A percentile compares a stretch with the other conserved stretches of the same genome.
Evolutionary conservation across 2,797 vertebrate species (phyloP).

Genomic region (Typhlichthys eigenmanni): DNA sequence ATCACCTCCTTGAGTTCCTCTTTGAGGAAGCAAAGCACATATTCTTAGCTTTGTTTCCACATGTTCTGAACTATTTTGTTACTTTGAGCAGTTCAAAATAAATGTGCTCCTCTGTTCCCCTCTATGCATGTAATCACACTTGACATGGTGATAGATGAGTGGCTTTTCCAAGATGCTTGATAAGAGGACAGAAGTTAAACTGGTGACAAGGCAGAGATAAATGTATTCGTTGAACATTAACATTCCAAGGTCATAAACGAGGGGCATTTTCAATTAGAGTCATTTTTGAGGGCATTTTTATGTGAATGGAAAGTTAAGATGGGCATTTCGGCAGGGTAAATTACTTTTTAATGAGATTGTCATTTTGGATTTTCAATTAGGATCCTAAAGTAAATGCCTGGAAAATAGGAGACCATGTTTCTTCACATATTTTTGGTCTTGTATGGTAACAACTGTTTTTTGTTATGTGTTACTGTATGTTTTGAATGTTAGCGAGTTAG

Average conservation of each 20-base stretch:
- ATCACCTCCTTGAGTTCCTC: too few relatives aligned
- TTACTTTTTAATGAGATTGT: slow-evolving; percentile 73
- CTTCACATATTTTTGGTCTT: too few relatives aligned
- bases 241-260: slow-evolving; percentile 77
- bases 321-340: slow-evolving; percentile 66
- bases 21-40: too few relatives aligned
- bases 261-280: slow-evolving; percentile 78
- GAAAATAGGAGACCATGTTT: too few relatives aligned
- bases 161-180: slow-evolving; percentile 65
- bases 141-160: slow-evolving; percentile 69
- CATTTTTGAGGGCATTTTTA: slow-evolving; percentile 61
- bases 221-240: slow-evolving; percentile 77
- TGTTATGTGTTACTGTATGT: too few relatives aligned
- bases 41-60: background rate
- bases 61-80: slow-evolving; percentile 11
- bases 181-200: slow-evolving; percentile 72
- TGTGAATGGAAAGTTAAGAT: slow-evolving; percentile 27
- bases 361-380: slow-evolving; percentile 70
- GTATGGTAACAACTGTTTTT: too few relatives aligned
- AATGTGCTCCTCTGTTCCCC: slow-evolving; percentile 55
- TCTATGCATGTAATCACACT: slow-evolving; percentile 59
- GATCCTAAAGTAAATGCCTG: slow-evolving; percentile 9
- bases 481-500: too few relatives aligned
- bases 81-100: slow-evolving; percentile 55
- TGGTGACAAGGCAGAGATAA: slow-evolving; percentile 74